Evolutionary conservation across 2,888 invertebrate species (phyloP).

Genomic region (Ferrisia virgata): DNA sequence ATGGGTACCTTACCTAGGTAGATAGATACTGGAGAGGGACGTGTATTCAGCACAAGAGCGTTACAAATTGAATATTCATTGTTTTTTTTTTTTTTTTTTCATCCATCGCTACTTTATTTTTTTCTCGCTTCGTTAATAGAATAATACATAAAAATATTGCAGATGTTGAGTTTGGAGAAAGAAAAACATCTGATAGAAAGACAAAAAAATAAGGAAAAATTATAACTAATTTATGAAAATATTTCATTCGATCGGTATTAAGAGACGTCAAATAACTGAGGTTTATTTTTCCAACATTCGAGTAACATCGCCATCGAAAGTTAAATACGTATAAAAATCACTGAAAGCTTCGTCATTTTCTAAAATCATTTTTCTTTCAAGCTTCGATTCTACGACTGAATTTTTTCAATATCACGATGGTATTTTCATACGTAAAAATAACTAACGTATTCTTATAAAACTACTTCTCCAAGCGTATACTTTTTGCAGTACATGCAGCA

Average conservation of each 20-base stretch:
- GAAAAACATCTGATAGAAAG: neutral
- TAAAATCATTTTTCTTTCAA: neutral
- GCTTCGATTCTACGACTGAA: neutral
- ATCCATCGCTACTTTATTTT: neutral
- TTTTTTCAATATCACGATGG: neutral
- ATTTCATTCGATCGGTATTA: too few relatives aligned
- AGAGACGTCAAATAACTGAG: neutral
- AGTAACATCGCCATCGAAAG: neutral
- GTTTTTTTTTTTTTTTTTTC: neutral
- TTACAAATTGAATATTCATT: neutral
- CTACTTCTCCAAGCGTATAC: neutral
- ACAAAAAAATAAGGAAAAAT: neutral
- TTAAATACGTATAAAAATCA: neutral
- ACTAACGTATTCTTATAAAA: neutral
- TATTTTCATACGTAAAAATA: neutral
- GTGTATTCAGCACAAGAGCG: neutral
- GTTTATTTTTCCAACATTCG: neutral
- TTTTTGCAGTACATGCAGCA: neutral
- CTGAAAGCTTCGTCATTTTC: neutral
- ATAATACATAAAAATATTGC: neutral
- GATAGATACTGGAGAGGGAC: neutral
- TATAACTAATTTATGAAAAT: neutral
- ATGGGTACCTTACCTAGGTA: too few relatives aligned
- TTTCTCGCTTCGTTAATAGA: neutral
- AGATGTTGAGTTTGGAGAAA: neutral